A percentile compares a stretch with the other conserved stretches of the same genome.
Conservation (phyloP, 2,797 vertebrate species). For the Pseudotriccus pelzelni region DNA sequence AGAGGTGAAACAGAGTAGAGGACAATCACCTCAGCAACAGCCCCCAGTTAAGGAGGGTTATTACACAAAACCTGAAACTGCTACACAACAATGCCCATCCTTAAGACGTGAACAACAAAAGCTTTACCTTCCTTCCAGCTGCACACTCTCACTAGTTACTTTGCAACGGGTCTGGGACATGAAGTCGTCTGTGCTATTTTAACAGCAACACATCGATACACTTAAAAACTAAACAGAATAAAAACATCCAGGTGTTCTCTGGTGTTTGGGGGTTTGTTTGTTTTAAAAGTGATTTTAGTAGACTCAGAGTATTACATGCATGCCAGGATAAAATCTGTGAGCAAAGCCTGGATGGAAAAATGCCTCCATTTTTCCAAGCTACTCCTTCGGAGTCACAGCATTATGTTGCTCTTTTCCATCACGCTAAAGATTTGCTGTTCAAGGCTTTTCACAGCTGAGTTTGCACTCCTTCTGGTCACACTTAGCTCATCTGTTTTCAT, state of each 20-base stretch:
- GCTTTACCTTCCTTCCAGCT: background rate
- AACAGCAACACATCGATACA: background rate
- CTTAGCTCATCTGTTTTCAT: background rate
- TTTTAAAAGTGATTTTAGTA: background rate
- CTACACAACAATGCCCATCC: accelerated
- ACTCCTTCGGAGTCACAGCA: background rate
- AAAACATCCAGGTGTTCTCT: background rate
- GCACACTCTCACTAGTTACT: background rate
- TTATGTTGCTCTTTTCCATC: background rate
- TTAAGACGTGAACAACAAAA: background rate
- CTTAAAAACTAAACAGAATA: background rate
- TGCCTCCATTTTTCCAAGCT: background rate
- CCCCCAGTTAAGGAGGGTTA: background rate
- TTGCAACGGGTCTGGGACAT: background rate
- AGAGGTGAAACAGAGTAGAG: background rate
- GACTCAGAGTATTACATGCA: background rate
- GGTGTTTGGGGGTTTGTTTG: background rate
- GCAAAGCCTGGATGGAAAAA: background rate
- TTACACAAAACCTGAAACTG: background rate
- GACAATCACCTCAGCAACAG: background rate
- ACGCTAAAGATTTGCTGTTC: background rate
- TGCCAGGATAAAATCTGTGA: background rate
- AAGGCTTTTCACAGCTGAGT: background rate
- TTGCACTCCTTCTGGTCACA: background rate
- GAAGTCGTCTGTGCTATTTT: background rate